Evolutionary conservation across 2,113 vertebrate genomes (phyloP).

Genomic region (Dinomys branickii): DNA sequence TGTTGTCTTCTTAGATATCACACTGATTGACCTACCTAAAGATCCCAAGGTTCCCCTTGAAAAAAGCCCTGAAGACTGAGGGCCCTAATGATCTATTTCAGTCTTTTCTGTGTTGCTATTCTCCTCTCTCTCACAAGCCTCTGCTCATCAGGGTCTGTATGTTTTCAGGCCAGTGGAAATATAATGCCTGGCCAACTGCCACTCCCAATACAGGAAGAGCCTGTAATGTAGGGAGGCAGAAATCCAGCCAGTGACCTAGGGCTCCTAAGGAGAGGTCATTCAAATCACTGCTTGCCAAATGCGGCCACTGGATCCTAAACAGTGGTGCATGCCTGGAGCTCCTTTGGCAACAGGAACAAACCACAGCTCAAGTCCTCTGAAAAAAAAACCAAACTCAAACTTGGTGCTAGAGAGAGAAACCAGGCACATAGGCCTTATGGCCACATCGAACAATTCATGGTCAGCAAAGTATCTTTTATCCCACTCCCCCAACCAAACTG

Average conservation of each 20-base stretch:
- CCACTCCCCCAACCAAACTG: constrained; percentile 70
- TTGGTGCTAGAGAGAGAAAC: constrained; percentile 67
- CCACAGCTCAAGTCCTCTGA: constrained; percentile 77
- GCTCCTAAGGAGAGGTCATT: constrained; percentile 79
- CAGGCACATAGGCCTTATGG: constrained; percentile 70
- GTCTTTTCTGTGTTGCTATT: constrained; percentile 40
- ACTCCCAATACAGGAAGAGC: constrained; percentile 79
- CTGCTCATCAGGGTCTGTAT: constrained; percentile 72
- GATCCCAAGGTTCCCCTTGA: constrained; percentile 26
- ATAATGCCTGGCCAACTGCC: constrained; percentile 79
- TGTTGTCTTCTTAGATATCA: constrained; percentile 50
- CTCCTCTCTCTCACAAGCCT: constrained; percentile 37
- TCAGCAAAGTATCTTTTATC: constrained; percentile 75
- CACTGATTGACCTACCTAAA: background rate
- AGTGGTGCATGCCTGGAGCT: constrained; percentile 76
- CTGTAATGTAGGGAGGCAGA: constrained; percentile 65
- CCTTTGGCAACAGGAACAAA: constrained; percentile 69
- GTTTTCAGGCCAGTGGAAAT: constrained; percentile 79
- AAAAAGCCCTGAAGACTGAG: background rate
- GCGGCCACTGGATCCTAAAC: constrained; percentile 79
- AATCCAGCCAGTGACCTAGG: constrained; percentile 73
- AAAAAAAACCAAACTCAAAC: constrained; percentile 76
- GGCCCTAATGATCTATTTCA: constrained; percentile 20
- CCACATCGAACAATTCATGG: constrained; percentile 53
- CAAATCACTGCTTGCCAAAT: constrained; percentile 74